phyloP scores from a whole-genome alignment of 1,140 invertebrate species.

The Musca vetustissima region DNA sequence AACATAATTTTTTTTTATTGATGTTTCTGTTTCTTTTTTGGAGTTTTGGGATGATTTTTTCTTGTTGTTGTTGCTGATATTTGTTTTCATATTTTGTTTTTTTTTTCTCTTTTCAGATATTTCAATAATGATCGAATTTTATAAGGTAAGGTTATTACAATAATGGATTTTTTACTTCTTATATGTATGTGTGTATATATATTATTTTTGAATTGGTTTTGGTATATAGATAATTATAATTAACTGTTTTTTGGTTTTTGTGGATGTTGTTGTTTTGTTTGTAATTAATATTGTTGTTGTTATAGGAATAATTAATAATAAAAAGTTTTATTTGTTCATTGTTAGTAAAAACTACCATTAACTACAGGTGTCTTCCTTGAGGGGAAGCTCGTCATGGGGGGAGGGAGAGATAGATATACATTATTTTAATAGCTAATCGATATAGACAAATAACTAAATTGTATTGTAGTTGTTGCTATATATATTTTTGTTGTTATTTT shows the following conservation, averaged over 20 bases:
- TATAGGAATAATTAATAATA: background rate
- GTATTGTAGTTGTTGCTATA: too few relatives aligned
- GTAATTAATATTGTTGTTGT: conserved; percentile 4
- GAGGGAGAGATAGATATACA: too few relatives aligned
- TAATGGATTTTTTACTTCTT: background rate
- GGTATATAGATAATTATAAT: conserved; percentile 10
- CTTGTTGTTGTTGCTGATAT: too few relatives aligned
- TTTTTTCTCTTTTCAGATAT: background rate
- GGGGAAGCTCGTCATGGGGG: too few relatives aligned
- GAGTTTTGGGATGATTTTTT: background rate
- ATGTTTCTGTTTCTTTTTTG: too few relatives aligned
- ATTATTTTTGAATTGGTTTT: background rate
- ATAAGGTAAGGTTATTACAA: background rate
- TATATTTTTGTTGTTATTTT: too few relatives aligned
- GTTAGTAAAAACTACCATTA: background rate
- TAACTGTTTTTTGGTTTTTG: background rate
- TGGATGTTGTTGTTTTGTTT: conserved; percentile 5
- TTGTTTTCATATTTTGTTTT: too few relatives aligned
- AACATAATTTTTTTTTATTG: conserved; percentile 15
- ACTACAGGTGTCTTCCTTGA: too few relatives aligned
- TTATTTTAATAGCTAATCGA: too few relatives aligned
- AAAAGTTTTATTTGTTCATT: background rate
- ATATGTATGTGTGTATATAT: background rate
- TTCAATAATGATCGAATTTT: background rate
- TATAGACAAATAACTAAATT: too few relatives aligned